Base-by-base conservation (phyloP, 2,113 vertebrate genomes). In the Hemicordylus capensis region DNA sequence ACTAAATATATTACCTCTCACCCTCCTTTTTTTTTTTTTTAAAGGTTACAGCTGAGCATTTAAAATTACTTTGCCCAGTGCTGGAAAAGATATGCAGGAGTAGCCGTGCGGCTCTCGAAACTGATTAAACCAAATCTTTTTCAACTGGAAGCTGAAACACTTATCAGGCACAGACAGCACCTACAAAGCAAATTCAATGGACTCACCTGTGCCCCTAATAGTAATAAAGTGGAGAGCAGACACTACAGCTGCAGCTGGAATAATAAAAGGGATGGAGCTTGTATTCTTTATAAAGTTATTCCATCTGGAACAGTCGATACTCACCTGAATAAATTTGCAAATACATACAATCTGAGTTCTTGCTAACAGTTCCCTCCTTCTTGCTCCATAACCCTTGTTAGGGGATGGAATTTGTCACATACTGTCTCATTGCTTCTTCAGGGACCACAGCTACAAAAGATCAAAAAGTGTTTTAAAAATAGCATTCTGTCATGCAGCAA, bases 21-120 rank as follows among this genome's bases (percentile, higher is more conserved):
- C 44, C 59, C 66, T 82, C 28, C 31, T 51, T 1, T 37, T 75
- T 24, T 34, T 74, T 77, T 61, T 72, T 85, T 56, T 51, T 63
- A 85, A n/a, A n/a, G 54, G 63, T 51, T 73, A 83, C 14, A 39
- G 58, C 76, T 15, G 76, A 91, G 11, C 76, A 89, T 76, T 91
- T 90, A 84, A 90, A 89, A 88, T 63, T 26, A 69, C 37, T 93
- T 89, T 87, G 61, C 14, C 42, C 83, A 81, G 9, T 76, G 76
- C 69, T 90, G 80, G 84, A 73, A 85, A 77, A 91, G 31, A 20
- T 31, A 83, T 76, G 75, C 24, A 91, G 76, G 84, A 37, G 0
- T 89, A 87, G 85, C 88, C 82, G 31, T 76, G 89, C 84, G 86
- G 10, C 61, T 76, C n/a, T 88, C 66, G 15, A 37, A 88, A 90